Evolutionary conservation across 2,797 vertebrate species (phyloP), one percentile per base, ranked within the genome.

Genomic region (Heterohyrax brucei): DNA sequence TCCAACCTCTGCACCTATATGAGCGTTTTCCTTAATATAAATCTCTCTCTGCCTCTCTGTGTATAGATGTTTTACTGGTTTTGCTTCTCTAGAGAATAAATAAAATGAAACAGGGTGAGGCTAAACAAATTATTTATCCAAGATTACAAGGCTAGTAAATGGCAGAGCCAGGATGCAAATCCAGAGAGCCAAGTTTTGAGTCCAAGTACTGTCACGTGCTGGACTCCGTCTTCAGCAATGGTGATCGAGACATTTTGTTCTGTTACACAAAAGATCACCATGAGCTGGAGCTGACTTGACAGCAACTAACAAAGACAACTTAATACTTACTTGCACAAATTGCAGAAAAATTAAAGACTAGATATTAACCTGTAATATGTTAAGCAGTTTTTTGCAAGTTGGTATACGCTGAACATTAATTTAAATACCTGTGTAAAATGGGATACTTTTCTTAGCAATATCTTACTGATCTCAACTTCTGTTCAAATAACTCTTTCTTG

Each of bases 41-140:
- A 53, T 53, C 50, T 53, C 50, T 53, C 50, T 53, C 50, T 53
- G 13, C 3, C 39, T 39, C 39, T 53, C 8, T 53, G 50, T 53
- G 13, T 53, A 8, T 53, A 53, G 8, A 53, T 13, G 13, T 13
- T 53, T 53, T 13, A 53, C 50, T 53, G 50, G 50, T 53, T 53
- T 53, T 53, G 50, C 50, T 53, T 53, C 50, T 53, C 50, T 53
- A 53, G 50, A 53, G 50, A 53, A 53, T 19, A 93, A 56, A 50
- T 78, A 73, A 77, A 83, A 28, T 50, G 39, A 94, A 89, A 75
- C 46, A 62, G 56, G 24, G n/a, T 61, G 26, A 90, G 26, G 18
- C 48, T 89, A 68, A 68, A 68, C 13, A 94, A 66, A 83, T 87
- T 80, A 53, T 89, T 75, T 84, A 91, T n/a, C 12, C 50, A 53